A percentile compares a stretch with the other conserved stretches of the same genome.
Evolutionary conservation across 2,113 vertebrate species (phyloP).

Genomic region (Anas platyrhynchos): DNA sequence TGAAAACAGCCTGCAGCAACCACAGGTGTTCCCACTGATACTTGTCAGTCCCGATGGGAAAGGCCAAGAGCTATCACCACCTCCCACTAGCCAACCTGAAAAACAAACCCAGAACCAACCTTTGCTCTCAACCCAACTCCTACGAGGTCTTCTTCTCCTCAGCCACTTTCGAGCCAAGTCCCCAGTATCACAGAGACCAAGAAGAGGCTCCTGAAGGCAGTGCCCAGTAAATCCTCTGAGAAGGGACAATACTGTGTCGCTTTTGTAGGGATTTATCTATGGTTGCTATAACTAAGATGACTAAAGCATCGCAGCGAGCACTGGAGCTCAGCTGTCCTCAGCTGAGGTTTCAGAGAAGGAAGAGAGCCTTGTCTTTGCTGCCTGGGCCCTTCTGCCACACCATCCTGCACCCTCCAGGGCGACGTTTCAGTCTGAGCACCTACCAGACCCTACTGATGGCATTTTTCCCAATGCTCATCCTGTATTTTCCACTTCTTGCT

Average conservation of each 20-base stretch:
- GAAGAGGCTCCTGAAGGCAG: background rate
- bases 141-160: background rate
- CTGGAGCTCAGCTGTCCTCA: background rate
- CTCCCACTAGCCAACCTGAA: rapidly evolving
- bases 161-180: background rate
- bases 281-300: background rate
- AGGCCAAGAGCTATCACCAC: background rate
- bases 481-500: background rate
- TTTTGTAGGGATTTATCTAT: background rate
- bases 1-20: background rate
- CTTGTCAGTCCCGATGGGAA: background rate
- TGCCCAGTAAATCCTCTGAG: background rate
- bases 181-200: background rate
- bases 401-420: background rate
- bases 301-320: background rate
- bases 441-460: background rate
- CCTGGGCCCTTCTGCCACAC: background rate
- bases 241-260: background rate
- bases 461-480: background rate
- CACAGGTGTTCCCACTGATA: background rate
- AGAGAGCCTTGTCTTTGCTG: background rate
- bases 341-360: background rate
- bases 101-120: background rate
- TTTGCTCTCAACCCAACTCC: background rate
- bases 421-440: background rate